Conservation (phyloP, 1,140 invertebrate species). For the Macrotrachela quadricornifera region DNA sequence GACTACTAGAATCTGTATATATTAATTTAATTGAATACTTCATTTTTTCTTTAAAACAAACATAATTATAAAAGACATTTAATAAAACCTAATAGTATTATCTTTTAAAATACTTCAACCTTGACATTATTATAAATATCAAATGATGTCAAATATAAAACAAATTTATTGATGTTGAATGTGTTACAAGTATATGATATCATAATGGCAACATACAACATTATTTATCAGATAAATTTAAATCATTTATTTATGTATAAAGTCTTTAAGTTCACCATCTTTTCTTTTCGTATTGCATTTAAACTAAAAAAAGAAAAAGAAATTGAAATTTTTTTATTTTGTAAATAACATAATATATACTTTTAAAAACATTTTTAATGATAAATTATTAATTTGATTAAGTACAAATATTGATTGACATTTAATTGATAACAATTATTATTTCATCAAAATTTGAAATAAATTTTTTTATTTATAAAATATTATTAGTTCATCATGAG, state of each 20-base stretch:
- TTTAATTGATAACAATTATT: slow-evolving; percentile 38
- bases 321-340: slow-evolving; percentile 10
- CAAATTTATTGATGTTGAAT: slow-evolving; percentile 45
- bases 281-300: slow-evolving; percentile 43
- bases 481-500: slow-evolving; percentile 53
- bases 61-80: slow-evolving; percentile 19
- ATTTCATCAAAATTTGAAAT: slow-evolving; percentile 63
- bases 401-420: slow-evolving; percentile 42
- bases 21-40: slow-evolving; percentile 64
- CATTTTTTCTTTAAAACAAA: slow-evolving; percentile 39
- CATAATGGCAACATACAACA: slow-evolving; percentile 44
- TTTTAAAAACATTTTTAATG: slow-evolving; percentile 51
- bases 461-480: slow-evolving; percentile 66
- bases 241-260: background rate
- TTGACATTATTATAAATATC: slow-evolving; percentile 58
- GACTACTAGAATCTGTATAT: slow-evolving; percentile 60
- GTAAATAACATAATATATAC: slow-evolving; percentile 27
- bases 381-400: slow-evolving; percentile 42
- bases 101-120: slow-evolving; percentile 34
- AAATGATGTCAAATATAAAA: slow-evolving; percentile 50
- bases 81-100: background rate
- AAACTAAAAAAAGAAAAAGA: slow-evolving; percentile 45
- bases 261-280: slow-evolving; percentile 29
- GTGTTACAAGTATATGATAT: slow-evolving; percentile 49
- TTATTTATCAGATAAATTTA: no score